Evolutionary conservation across 2,888 invertebrate genomes (phyloP).

Genomic region (Leptopilina syphax): DNA sequence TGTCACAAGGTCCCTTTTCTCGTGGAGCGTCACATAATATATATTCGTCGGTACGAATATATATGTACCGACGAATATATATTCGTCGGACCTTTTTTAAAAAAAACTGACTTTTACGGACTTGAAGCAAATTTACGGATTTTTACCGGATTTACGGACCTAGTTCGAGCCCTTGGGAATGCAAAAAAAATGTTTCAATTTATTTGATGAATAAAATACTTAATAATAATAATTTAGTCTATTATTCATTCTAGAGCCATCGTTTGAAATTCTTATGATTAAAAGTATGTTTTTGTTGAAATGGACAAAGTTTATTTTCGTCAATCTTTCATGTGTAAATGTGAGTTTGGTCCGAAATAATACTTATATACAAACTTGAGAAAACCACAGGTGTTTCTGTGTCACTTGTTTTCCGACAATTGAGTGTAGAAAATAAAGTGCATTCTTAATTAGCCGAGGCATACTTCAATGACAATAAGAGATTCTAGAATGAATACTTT

Average conservation of each 20-base stretch:
- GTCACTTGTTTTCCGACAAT: constrained; percentile 2
- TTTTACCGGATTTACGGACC: no score
- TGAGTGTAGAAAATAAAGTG: neutral
- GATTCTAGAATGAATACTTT: no score
- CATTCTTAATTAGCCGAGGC: neutral
- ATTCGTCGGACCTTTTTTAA: no score
- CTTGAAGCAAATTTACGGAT: no score
- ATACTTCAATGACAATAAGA: neutral
- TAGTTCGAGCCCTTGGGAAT: no score
- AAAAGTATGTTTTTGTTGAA: constrained; percentile 12
- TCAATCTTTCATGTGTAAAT: constrained; percentile 18
- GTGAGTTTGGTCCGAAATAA: constrained; percentile 1
- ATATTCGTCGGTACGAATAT: no score
- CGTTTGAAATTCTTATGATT: neutral
- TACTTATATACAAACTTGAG: constrained; percentile 12
- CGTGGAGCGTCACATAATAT: no score
- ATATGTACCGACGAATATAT: no score
- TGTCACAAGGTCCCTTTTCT: no score
- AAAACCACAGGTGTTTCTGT: constrained; percentile 31
- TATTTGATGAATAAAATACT: no score
- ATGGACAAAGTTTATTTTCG: constrained; percentile 6
- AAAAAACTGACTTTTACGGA: no score
- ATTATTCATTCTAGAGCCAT: neutral
- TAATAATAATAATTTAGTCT: neutral
- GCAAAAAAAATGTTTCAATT: no score